phyloP scores from a whole-genome alignment of 1,140 invertebrate species.

The Sitophilus oryzae region DNA sequence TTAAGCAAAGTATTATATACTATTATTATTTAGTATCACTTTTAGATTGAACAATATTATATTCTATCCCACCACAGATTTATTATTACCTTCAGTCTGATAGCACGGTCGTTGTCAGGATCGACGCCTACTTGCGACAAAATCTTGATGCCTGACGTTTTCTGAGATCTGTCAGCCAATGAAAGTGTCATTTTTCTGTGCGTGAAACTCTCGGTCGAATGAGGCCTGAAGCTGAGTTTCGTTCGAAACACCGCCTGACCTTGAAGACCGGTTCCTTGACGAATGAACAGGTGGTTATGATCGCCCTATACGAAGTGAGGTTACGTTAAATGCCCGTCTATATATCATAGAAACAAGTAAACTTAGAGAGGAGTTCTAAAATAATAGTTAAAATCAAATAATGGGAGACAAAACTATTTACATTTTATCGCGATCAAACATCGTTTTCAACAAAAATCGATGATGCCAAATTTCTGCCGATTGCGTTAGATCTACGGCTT shows the following conservation, averaged over 20 bases:
- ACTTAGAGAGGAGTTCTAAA: not conserved
- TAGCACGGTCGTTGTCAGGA: constrained; percentile 84
- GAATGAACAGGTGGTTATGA: constrained; percentile 89
- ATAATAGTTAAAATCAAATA: constrained; percentile 2
- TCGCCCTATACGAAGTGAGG: constrained; percentile 61
- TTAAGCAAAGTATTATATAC: no score
- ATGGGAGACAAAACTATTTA: no score
- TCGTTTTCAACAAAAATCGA: no score
- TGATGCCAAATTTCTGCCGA: no score
- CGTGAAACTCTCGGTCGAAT: constrained; percentile 97
- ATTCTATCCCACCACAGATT: no score
- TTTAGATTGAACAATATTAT: no score
- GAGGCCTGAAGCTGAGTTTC: constrained; percentile 93
- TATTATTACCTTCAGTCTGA: constrained; percentile 75
- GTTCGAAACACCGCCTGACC: constrained; percentile 96
- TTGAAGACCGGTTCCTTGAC: constrained; percentile 95
- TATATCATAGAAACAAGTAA: no score
- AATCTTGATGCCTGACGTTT: constrained; percentile 94
- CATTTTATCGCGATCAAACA: no score
- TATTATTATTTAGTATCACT: no score
- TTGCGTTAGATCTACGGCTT: no score
- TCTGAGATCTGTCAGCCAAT: constrained; percentile 92
- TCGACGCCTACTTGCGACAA: constrained; percentile 89
- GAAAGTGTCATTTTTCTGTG: constrained; percentile 98
- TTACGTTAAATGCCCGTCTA: no score